Conservation (phyloP, 1,140 invertebrate species). For the Drosophila melanica region DNA sequence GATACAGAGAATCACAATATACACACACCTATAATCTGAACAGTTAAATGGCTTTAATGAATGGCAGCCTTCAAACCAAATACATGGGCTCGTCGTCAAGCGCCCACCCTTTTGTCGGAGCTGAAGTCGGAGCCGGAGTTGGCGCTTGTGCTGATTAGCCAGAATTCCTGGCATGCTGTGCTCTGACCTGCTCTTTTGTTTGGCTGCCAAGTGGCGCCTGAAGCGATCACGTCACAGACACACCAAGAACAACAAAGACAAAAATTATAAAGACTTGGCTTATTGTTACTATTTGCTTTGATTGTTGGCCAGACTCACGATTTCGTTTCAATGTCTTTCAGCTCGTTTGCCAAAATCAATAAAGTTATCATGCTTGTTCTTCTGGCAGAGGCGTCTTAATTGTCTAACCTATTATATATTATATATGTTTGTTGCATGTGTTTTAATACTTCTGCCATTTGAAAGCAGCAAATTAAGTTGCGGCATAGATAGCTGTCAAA, state of each 20-base stretch:
- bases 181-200: conserved; percentile 70
- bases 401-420: conserved; percentile 60
- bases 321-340: conserved; percentile 73
- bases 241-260: conserved; percentile 32
- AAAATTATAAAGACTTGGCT: conserved; percentile 34
- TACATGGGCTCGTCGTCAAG: conserved; percentile 64
- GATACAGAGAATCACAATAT: neutral
- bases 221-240: conserved; percentile 80
- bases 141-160: conserved; percentile 72
- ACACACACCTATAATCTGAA: conserved; percentile 44
- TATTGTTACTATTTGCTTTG: conserved; percentile 66
- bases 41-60: conserved; percentile 75
- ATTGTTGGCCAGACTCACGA: conserved; percentile 74
- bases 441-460: conserved; percentile 26
- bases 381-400: conserved; percentile 62
- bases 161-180: conserved; percentile 68
- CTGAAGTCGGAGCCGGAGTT: neutral
- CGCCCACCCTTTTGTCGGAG: conserved; percentile 64
- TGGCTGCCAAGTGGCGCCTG: conserved; percentile 77
- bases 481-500: conserved; percentile 63
- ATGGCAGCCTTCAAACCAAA: conserved; percentile 73
- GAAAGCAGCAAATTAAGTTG: conserved; percentile 65
- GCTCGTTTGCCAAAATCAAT: conserved; percentile 74
- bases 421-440: conserved; percentile 19
- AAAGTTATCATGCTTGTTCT: conserved; percentile 70